Base-by-base conservation (phyloP, 2,888 invertebrate species). In the Euzetes globulus region DNA sequence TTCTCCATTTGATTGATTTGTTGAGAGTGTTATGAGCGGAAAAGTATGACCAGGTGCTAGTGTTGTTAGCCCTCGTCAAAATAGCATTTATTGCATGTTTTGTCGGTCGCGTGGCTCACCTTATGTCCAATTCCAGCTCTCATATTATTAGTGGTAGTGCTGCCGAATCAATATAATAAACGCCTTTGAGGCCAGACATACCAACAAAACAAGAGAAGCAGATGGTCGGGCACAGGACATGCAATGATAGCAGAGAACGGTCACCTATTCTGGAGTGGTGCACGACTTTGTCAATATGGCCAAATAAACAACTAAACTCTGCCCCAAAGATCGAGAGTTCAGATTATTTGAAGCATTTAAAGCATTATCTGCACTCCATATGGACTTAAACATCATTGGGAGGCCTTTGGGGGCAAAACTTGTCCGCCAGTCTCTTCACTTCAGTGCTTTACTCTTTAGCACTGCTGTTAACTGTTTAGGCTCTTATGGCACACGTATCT, bases 81-180 rank as follows among this genome's bases (percentile, higher is more conserved):
- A 45, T 22, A 47, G 70, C 70, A 45, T 70, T 70, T 15, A 45
- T 45, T 25, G 45, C 70, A 70, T 70, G 70, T 70, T 70, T 70
- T 70, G 70, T 70, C 45, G 45, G 70, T 70, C 70, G 70, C 70
- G 70, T 70, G 70, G 70, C 70, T 70, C 70, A 37, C 63, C 63
- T 65, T 65, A 70, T 70, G 70, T 45, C 70, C 19, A 70, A 70
- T 27, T 45, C 70, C 37, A 33, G 37, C n/a, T 5, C 37, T 37
- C 2, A 22, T 22, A 19, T n/a, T n/a, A 52, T n/a, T 37, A 37
- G 37, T 65, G 27, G 27, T n/a, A 27, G 63, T 65, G 15, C 33
- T 65, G 37, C 33, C 29, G 45, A 70, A 41, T 70, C 19, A 41
- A 41, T 70, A 70, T 70, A 70, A 70, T 70, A 45, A 70, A 70